Percentiles rank a stretch among this genome's conserved stretches.
These are phyloP conservation scores for Alaudala cheleensis DNA, from an alignment of 2,113 vertebrate genomes.

Conservation along the genomic window DNA sequence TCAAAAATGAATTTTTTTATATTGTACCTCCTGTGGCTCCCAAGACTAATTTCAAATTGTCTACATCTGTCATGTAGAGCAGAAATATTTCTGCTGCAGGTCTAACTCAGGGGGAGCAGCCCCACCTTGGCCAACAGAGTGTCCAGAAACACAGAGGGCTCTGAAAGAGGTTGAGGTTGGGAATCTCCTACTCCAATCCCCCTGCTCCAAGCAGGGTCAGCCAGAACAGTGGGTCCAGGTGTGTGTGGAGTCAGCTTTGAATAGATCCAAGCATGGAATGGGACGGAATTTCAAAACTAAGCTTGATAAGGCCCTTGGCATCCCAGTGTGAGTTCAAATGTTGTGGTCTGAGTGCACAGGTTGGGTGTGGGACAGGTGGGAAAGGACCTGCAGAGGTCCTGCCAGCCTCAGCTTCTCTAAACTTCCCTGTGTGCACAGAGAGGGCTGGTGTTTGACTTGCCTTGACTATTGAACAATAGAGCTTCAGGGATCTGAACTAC, in stretches of 20 bases:
- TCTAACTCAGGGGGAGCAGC: neutral
- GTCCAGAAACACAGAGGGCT: neutral
- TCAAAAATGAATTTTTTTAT: neutral
- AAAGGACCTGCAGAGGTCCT: neutral
- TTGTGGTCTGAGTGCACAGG: neutral
- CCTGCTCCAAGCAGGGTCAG: neutral
- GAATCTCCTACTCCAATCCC: neutral
- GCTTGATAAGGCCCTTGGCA: neutral
- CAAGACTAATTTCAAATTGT: neutral
- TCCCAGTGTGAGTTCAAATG: rapidly evolving
- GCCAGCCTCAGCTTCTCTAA: neutral
- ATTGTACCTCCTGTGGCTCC: neutral
- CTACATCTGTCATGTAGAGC: rapidly evolving
- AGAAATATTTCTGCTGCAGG: neutral
- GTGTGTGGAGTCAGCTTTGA: neutral
- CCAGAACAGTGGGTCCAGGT: neutral
- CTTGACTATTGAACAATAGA: neutral
- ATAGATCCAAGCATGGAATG: neutral
- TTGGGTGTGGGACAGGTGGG: neutral
- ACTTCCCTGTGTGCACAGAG: neutral
- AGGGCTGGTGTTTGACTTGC: neutral
- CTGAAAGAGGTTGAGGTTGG: neutral
- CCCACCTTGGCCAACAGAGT: neutral
- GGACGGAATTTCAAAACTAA: neutral
- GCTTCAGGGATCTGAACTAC: neutral